Conservation (phyloP, 2,113 vertebrate species). For the Rhineura floridana region DNA sequence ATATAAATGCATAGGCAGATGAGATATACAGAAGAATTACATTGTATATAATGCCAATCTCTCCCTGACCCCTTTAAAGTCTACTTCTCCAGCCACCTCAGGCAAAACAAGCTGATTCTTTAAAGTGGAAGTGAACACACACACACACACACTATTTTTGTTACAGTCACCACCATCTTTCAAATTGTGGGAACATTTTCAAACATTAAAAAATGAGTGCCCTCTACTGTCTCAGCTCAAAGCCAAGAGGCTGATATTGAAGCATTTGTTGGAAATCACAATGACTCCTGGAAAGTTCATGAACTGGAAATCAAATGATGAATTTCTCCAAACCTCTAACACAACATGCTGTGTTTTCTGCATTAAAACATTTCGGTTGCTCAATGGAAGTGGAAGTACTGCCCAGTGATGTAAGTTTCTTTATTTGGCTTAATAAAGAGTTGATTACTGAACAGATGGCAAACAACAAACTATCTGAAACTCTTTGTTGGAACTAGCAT, state of each 20-base stretch:
- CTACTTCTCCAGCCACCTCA: not conserved
- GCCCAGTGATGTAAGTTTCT: not conserved
- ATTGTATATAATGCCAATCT: not conserved
- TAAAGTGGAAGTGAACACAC: not conserved
- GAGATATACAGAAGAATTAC: not conserved
- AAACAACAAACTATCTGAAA: not conserved
- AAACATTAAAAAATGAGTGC: not conserved
- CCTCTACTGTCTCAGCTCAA: not conserved
- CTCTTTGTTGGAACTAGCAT: not conserved
- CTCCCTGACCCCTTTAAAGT: not conserved
- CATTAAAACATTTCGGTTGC: not conserved
- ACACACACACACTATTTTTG: not conserved
- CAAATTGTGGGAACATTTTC: not conserved
- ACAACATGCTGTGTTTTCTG: not conserved
- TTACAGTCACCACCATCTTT: not conserved
- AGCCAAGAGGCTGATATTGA: not conserved
- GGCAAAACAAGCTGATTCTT: not conserved
- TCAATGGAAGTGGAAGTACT: not conserved
- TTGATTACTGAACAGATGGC: not conserved
- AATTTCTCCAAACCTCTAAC: not conserved
- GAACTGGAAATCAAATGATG: not conserved
- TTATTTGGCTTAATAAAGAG: not conserved
- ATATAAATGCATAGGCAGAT: not conserved
- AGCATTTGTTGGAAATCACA: not conserved
- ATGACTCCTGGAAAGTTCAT: not conserved